Conservation (phyloP, 2,888 invertebrate species). For the Parapristionchus giblindavisi region DNA sequence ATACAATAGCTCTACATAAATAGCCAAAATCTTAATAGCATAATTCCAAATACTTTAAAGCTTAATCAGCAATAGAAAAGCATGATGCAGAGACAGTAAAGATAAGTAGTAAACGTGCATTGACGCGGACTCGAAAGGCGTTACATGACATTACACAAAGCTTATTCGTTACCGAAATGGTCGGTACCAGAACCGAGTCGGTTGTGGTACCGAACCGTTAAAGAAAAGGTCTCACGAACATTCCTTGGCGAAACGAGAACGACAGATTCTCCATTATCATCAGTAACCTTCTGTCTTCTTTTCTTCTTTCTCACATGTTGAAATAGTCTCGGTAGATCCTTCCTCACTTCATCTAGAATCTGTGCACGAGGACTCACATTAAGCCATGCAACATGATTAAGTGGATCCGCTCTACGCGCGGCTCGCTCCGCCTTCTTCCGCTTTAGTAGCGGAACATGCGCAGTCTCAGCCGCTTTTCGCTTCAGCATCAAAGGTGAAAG, state of each 20-base stretch:
- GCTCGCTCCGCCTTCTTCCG: constrained; percentile 59
- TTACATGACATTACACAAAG: too few relatives aligned
- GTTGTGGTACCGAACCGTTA: too few relatives aligned
- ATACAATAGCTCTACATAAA: too few relatives aligned
- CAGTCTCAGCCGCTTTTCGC: constrained; percentile 27
- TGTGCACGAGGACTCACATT: constrained; percentile 62
- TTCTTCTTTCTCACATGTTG: constrained; percentile 45
- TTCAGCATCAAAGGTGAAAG: constrained; percentile 12
- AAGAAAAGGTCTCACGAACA: constrained; percentile 59
- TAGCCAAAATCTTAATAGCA: too few relatives aligned
- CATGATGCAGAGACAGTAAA: too few relatives aligned
- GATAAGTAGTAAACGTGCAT: too few relatives aligned
- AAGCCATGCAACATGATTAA: constrained; percentile 63
- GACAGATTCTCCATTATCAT: constrained; percentile 46
- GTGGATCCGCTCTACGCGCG: constrained; percentile 57
- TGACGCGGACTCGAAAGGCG: too few relatives aligned
- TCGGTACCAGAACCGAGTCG: too few relatives aligned
- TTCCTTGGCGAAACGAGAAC: constrained; percentile 63
- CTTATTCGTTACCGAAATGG: too few relatives aligned
- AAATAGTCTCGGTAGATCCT: constrained; percentile 58
- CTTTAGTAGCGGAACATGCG: constrained; percentile 60
- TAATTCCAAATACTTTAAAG: too few relatives aligned
- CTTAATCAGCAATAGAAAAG: too few relatives aligned
- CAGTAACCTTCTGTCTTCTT: constrained; percentile 17
- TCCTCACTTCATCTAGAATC: constrained; percentile 46